Conservation (phyloP, 1,140 invertebrate species). For the Chrysoperla carnea region DNA sequence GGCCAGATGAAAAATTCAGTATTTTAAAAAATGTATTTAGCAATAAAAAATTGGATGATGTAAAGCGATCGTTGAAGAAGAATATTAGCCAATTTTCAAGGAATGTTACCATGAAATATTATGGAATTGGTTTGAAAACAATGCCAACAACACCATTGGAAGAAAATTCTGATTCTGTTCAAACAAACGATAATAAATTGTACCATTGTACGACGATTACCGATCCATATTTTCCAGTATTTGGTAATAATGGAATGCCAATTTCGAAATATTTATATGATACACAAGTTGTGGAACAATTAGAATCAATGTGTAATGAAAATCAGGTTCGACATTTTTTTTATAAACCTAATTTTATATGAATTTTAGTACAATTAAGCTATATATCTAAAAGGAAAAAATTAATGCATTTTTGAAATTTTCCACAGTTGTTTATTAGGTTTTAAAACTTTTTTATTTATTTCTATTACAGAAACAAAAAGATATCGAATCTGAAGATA, state of each 20-base stretch:
- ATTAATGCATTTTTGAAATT: too few relatives aligned
- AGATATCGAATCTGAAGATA: conserved; percentile 26
- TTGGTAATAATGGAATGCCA: conserved; percentile 48
- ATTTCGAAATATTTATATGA: conserved; percentile 54
- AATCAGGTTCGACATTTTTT: conserved; percentile 6
- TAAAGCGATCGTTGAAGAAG: background rate
- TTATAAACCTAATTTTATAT: too few relatives aligned
- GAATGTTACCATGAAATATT: conserved; percentile 18
- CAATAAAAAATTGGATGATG: conserved; percentile 19
- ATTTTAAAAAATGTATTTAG: too few relatives aligned
- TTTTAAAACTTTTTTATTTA: too few relatives aligned
- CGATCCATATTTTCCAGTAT: conserved; percentile 58
- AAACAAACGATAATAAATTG: conserved; percentile 3
- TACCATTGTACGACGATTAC: conserved; percentile 43
- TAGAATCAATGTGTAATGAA: conserved; percentile 24
- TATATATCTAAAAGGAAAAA: too few relatives aligned
- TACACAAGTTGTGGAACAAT: conserved; percentile 41
- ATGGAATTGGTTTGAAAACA: conserved; percentile 23
- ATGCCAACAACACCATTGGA: conserved; percentile 8
- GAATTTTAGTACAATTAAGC: too few relatives aligned
- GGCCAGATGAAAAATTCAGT: background rate
- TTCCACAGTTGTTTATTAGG: too few relatives aligned
- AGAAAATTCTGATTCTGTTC: background rate
- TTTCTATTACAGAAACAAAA: conserved; percentile 15
- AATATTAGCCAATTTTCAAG: conserved; percentile 4